These are phyloP conservation scores for Nemotelus pantherinus DNA, from an alignment of 2,888 invertebrate species.

Conservation along the genomic window DNA sequence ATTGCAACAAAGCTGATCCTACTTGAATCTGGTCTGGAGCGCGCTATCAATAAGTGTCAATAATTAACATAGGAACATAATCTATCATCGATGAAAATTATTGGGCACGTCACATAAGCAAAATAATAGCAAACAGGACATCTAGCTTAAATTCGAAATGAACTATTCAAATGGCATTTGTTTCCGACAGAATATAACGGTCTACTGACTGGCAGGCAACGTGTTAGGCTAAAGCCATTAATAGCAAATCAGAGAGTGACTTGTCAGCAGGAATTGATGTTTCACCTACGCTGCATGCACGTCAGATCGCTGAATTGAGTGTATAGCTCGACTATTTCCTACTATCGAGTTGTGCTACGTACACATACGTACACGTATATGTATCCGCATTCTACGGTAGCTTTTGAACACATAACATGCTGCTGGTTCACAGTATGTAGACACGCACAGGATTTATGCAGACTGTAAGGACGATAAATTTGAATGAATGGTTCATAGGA, in stretches of 20 bases:
- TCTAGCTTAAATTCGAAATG: conserved; percentile 31
- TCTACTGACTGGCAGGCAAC: conserved; percentile 33
- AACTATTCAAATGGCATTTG: neutral
- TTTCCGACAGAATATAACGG: neutral
- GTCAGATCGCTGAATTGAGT: conserved; percentile 9
- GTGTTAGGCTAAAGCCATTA: conserved; percentile 44
- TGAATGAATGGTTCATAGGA: conserved; percentile 50
- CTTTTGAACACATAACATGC: conserved; percentile 34
- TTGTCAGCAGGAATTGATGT: conserved; percentile 46
- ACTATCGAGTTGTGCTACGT: neutral
- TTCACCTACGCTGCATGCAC: conserved; percentile 22
- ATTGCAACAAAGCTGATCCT: conserved; percentile 26
- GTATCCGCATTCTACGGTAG: conserved; percentile 24
- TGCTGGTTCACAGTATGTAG: conserved; percentile 32
- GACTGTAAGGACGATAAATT: conserved; percentile 45
- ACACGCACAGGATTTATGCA: conserved; percentile 44
- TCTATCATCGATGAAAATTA: conserved; percentile 43
- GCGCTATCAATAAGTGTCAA: conserved; percentile 35
- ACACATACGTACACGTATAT: conserved; percentile 6
- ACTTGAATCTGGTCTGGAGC: neutral
- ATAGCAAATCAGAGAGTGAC: conserved; percentile 43
- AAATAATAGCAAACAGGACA: conserved; percentile 24
- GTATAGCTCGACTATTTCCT: neutral
- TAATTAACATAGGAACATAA: conserved; percentile 30
- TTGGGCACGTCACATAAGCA: conserved; percentile 24